Evolutionary conservation across 2,888 invertebrate species (phyloP).

Genomic region (Cerastis leucographa): DNA sequence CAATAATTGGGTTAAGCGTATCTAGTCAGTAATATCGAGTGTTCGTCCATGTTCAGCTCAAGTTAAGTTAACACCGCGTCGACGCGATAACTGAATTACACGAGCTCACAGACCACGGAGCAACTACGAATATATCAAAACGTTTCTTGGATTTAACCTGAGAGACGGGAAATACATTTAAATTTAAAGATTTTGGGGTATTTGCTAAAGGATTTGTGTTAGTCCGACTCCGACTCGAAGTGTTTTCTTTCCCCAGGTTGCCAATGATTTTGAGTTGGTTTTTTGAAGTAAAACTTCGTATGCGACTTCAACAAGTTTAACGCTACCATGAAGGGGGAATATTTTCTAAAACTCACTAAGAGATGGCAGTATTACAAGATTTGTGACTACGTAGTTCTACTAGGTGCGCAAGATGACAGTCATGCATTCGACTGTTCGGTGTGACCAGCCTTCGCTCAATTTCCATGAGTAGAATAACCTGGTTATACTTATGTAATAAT

Average conservation of each 20-base stretch:
- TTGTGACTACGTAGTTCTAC: too few species aligned
- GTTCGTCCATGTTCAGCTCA: slow-evolving; percentile 57
- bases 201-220: background rate
- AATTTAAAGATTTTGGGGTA: background rate
- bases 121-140: slow-evolving; percentile 13
- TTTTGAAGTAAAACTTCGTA: too few species aligned
- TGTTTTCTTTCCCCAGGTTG: background rate
- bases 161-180: background rate
- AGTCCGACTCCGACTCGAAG: background rate
- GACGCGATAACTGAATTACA: slow-evolving; percentile 62
- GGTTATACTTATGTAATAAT: too few species aligned
- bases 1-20: slow-evolving; percentile 35
- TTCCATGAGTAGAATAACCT: too few species aligned
- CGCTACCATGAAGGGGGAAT: too few species aligned
- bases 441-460: too few species aligned
- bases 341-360: too few species aligned
- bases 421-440: too few species aligned
- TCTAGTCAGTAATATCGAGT: slow-evolving; percentile 56
- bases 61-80: slow-evolving; percentile 66
- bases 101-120: slow-evolving; percentile 37
- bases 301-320: too few species aligned
- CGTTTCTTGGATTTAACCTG: background rate
- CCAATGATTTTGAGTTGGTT: background rate
- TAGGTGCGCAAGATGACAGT: too few species aligned
- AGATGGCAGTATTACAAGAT: too few species aligned